These are phyloP conservation scores for Anabacerthia variegaticeps DNA, from an alignment of 2,797 vertebrate genomes.

Conservation along the genomic window DNA sequence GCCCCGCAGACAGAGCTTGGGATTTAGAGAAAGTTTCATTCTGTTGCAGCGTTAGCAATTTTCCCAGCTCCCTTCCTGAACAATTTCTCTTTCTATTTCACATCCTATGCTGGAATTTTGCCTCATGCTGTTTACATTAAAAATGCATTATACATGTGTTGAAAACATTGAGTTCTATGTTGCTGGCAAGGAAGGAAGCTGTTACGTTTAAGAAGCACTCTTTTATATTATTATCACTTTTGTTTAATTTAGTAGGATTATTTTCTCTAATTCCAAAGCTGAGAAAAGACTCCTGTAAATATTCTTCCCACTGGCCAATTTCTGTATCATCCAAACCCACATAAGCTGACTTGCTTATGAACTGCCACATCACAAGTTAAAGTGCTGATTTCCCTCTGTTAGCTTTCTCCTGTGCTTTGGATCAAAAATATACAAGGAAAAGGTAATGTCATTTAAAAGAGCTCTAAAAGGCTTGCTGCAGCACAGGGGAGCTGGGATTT, in stretches of 20 bases:
- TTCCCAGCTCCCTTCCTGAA: constrained; percentile 49
- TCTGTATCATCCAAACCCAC: constrained; percentile 17
- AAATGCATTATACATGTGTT: constrained; percentile 67
- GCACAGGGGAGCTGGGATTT: not conserved
- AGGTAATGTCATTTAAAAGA: constrained; percentile 40
- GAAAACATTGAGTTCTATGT: constrained; percentile 49
- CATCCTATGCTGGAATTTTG: constrained; percentile 60
- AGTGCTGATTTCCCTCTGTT: constrained; percentile 48
- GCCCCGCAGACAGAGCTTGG: not conserved
- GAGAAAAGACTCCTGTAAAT: constrained; percentile 58
- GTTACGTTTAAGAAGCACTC: constrained; percentile 37
- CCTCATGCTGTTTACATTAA: constrained; percentile 62
- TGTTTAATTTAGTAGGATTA: constrained; percentile 72
- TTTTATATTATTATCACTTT: constrained; percentile 57
- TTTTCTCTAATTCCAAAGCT: constrained; percentile 61
- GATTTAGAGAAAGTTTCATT: constrained; percentile 47
- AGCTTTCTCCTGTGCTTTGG: constrained; percentile 42
- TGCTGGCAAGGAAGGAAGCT: constrained; percentile 55
- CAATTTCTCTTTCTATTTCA: constrained; percentile 51
- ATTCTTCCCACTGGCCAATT: constrained; percentile 62
- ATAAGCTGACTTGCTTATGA: constrained; percentile 52
- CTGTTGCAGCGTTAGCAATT: constrained; percentile 34
- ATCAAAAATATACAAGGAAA: constrained; percentile 37
- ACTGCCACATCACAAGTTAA: constrained; percentile 36
- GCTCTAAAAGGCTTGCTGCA: constrained; percentile 4